phyloP scores from a whole-genome alignment of 30 jellyfish, hydroid and myxozoan genomes.

The Nemopilema nomurai region DNA sequence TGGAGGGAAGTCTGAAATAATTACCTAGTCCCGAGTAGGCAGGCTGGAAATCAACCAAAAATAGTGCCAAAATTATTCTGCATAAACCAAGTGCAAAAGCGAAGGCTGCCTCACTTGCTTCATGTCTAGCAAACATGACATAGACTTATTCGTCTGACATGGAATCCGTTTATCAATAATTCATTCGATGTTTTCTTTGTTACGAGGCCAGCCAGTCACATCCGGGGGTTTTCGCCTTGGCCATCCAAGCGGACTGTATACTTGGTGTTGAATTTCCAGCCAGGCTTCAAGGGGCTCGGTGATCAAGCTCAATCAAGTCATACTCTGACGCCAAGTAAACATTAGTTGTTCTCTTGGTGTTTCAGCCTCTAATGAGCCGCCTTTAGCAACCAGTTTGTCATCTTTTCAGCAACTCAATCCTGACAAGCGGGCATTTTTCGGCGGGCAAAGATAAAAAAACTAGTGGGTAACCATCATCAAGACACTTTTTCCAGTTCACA shows the following conservation, averaged over 20 bases:
- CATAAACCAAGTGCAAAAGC: background rate
- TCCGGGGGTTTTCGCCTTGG: conserved; percentile 34
- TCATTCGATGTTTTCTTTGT: conserved; percentile 27
- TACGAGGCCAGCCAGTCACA: conserved; percentile 1
- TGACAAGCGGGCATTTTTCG: too few relatives aligned
- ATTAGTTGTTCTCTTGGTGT: background rate
- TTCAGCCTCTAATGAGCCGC: too few relatives aligned
- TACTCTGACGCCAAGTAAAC: background rate
- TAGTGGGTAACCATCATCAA: too few relatives aligned
- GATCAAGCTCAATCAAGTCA: background rate
- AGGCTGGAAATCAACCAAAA: background rate
- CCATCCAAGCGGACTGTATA: background rate
- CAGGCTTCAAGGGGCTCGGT: too few relatives aligned
- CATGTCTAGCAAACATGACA: background rate
- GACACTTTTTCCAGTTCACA: too few relatives aligned
- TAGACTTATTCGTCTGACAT: conserved; percentile 11
- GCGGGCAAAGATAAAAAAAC: too few relatives aligned
- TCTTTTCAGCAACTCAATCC: too few relatives aligned
- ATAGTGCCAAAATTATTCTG: background rate
- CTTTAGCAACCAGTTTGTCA: too few relatives aligned
- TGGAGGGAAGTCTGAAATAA: background rate
- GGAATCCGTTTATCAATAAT: conserved; percentile 24
- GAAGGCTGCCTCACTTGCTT: background rate
- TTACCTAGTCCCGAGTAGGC: background rate
- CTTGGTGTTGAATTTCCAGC: background rate